phyloP scores from a whole-genome alignment of 2,113 vertebrate genomes.

The Strix uralensis region DNA sequence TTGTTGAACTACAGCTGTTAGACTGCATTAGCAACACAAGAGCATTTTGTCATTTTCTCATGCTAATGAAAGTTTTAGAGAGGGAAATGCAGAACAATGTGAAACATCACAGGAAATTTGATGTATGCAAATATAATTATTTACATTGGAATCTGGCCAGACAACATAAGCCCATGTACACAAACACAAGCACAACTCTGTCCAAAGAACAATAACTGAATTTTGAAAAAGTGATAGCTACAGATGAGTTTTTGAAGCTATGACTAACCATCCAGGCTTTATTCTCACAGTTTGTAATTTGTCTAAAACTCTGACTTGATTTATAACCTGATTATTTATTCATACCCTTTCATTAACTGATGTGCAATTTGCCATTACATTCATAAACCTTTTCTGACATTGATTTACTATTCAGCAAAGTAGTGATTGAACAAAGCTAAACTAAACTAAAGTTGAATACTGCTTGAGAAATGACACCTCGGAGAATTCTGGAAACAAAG shows the following conservation, averaged over 20 bases:
- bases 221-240: not conserved
- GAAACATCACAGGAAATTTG: not conserved
- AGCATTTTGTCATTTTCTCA: not conserved
- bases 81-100: not conserved
- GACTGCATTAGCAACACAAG: not conserved
- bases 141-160: not conserved
- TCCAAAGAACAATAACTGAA: not conserved
- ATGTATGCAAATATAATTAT: not conserved
- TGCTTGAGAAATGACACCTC: not conserved
- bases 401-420: conserved; percentile 5
- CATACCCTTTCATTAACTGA: not conserved
- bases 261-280: not conserved
- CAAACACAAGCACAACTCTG: not conserved
- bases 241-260: not conserved
- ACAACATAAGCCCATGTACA: not conserved
- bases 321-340: conserved; percentile 22
- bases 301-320: not conserved
- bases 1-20: not conserved
- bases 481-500: not conserved
- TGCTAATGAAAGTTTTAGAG: not conserved
- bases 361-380: not conserved
- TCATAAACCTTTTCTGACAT: not conserved
- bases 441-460: not conserved
- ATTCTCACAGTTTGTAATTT: not conserved
- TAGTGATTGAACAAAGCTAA: not conserved